Evolutionary conservation across 2,113 vertebrate species (phyloP).

Genomic region (crab-eating macaque (Macaca fascicularis)): T2T-MFA8v1.1 NC_088381.1:158288501-158289000

Average conservation of each 20-base stretch:
- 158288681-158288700: constrained; percentile 95
- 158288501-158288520: constrained; percentile 33
- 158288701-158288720: constrained; percentile 90
- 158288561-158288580: background rate
- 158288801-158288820: constrained; percentile 96
- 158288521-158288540: constrained; percentile 44
- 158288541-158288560: background rate
- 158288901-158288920: constrained; percentile 93
- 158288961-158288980: constrained; percentile 80
- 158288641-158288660: constrained; percentile 96
- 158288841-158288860: constrained; percentile 89
- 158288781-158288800: constrained; percentile 95
- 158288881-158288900: constrained; percentile 92
- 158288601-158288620: constrained; percentile 94
- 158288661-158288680: constrained; percentile 91
- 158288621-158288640: constrained; percentile 89
- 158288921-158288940: constrained; percentile 92
- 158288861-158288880: constrained; percentile 91
- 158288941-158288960: constrained; percentile 83
- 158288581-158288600: background rate
- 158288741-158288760: constrained; percentile 93
- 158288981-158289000: constrained; percentile 82
- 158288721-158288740: constrained; percentile 97
- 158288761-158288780: constrained; percentile 94
- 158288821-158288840: constrained; percentile 93